A percentile compares a stretch with the other conserved stretches of the same genome.
Conservation (phyloP, 2,888 invertebrate genomes). For the Plusia festucae region DNA sequence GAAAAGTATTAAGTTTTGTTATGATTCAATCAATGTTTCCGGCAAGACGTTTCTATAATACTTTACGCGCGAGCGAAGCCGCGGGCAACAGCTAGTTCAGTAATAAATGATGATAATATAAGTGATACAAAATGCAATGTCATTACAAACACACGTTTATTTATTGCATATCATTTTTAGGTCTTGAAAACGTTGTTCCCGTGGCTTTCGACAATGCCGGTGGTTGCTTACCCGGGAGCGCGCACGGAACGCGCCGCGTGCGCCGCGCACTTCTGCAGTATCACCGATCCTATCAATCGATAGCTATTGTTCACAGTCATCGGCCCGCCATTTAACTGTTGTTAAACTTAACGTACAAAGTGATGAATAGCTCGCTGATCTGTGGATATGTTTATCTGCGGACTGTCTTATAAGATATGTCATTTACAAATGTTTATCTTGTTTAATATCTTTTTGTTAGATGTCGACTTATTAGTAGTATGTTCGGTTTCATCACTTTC, state of each 20-base stretch:
- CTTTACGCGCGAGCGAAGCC: too few relatives aligned
- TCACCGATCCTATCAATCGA: slow-evolving; percentile 75
- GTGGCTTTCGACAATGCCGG: slow-evolving; percentile 52
- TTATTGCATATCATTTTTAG: neutral
- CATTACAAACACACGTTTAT: neutral
- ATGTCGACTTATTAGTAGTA: slow-evolving; percentile 47
- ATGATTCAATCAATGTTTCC: too few relatives aligned
- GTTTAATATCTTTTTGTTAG: slow-evolving; percentile 52
- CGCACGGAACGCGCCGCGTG: slow-evolving; percentile 55
- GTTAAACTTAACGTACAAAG: slow-evolving; percentile 68
- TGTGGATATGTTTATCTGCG: slow-evolving; percentile 69
- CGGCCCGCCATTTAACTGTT: slow-evolving; percentile 72
- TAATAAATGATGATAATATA: too few relatives aligned
- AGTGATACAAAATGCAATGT: too few relatives aligned
- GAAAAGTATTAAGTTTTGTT: too few relatives aligned
- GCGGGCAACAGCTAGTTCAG: too few relatives aligned
- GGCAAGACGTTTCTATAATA: too few relatives aligned
- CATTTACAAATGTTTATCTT: slow-evolving; percentile 58
- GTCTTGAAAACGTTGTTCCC: slow-evolving; percentile 24
- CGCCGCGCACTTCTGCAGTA: slow-evolving; percentile 62
- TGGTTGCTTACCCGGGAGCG: slow-evolving; percentile 49
- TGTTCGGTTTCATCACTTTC: slow-evolving; percentile 48
- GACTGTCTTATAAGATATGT: slow-evolving; percentile 67
- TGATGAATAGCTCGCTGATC: slow-evolving; percentile 71
- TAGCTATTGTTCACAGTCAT: slow-evolving; percentile 79